phyloP scores from a whole-genome alignment of 2,888 invertebrate species.

The Aethes cnicana region DNA sequence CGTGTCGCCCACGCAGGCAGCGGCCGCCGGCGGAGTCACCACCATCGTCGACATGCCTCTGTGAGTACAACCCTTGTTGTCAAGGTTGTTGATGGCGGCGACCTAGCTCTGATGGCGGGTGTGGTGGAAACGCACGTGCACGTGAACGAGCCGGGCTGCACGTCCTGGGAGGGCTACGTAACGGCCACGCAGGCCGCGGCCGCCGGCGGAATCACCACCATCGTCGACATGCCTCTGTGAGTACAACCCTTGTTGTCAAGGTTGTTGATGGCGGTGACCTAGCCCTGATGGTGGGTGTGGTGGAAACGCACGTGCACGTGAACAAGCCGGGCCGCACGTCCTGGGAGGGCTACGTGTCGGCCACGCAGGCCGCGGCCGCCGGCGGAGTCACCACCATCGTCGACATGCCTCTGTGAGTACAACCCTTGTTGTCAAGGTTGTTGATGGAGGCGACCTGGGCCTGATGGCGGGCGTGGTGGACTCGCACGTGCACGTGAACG shows the following conservation, averaged over 20 bases:
- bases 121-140: slow-evolving; percentile 88
- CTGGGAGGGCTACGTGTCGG: slow-evolving; percentile 88
- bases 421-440: no score
- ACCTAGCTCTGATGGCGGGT: slow-evolving; percentile 84
- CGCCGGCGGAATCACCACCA: slow-evolving; percentile 87
- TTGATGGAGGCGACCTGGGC: no score
- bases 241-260: no score
- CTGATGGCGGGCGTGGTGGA: no score
- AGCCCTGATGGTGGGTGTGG: slow-evolving; percentile 85
- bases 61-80: slow-evolving; percentile 75
- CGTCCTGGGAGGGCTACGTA: slow-evolving; percentile 87
- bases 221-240: slow-evolving; percentile 88
- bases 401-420: slow-evolving; percentile 87
- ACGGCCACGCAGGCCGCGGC: slow-evolving; percentile 88
- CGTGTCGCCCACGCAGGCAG: slow-evolving; percentile 85
- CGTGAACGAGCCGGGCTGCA: slow-evolving; percentile 87
- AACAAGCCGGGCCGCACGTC: slow-evolving; percentile 88
- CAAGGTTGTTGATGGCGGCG: slow-evolving; percentile 68
- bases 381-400: slow-evolving; percentile 88
- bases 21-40: slow-evolving; percentile 87
- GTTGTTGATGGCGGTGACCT: slow-evolving; percentile 63
- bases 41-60: slow-evolving; percentile 88
- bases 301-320: slow-evolving; percentile 88
- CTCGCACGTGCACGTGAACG: no score
- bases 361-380: slow-evolving; percentile 87